Evolutionary conservation across 2,797 vertebrate genomes (phyloP).

Genomic region (Choloepus didactylus): DNA sequence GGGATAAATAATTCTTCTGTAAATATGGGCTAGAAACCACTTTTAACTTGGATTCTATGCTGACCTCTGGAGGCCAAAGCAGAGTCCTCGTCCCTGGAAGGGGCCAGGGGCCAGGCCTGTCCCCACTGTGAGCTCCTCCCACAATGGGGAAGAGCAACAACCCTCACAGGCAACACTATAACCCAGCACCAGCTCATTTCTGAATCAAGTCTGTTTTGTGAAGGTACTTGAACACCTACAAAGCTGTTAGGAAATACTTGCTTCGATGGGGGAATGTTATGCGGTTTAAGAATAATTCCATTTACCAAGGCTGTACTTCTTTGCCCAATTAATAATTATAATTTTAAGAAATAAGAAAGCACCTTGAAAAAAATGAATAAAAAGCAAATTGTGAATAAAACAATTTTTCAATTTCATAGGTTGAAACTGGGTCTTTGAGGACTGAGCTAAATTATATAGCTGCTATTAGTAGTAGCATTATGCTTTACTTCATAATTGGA

Average conservation of each 20-base stretch:
- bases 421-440: slow-evolving; percentile 88
- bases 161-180: slow-evolving; percentile 82
- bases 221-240: slow-evolving; percentile 85
- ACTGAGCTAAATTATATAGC: slow-evolving; percentile 89
- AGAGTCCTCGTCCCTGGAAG: slow-evolving; percentile 82
- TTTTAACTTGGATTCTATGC: slow-evolving; percentile 89
- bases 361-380: slow-evolving; percentile 88
- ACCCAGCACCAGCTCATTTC: slow-evolving; percentile 81
- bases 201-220: slow-evolving; percentile 82
- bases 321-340: slow-evolving; percentile 89
- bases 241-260: slow-evolving; percentile 86
- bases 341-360: slow-evolving; percentile 88
- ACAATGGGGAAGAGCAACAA: slow-evolving; percentile 68
- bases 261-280: slow-evolving; percentile 83
- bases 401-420: slow-evolving; percentile 90
- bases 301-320: slow-evolving; percentile 85
- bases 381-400: slow-evolving; percentile 90
- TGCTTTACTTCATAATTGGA: slow-evolving; percentile 90
- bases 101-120: slow-evolving; percentile 79
- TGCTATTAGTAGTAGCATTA: slow-evolving; percentile 90
- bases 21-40: slow-evolving; percentile 84
- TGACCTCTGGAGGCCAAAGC: slow-evolving; percentile 90
- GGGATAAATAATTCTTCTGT: slow-evolving; percentile 79
- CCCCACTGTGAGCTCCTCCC: slow-evolving; percentile 67
- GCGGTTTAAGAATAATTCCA: slow-evolving; percentile 86